A percentile compares a stretch with the other conserved stretches of the same genome.
phyloP scores from a whole-genome alignment of 2,113 vertebrate genomes.

The Rhagologus leucostigma region DNA sequence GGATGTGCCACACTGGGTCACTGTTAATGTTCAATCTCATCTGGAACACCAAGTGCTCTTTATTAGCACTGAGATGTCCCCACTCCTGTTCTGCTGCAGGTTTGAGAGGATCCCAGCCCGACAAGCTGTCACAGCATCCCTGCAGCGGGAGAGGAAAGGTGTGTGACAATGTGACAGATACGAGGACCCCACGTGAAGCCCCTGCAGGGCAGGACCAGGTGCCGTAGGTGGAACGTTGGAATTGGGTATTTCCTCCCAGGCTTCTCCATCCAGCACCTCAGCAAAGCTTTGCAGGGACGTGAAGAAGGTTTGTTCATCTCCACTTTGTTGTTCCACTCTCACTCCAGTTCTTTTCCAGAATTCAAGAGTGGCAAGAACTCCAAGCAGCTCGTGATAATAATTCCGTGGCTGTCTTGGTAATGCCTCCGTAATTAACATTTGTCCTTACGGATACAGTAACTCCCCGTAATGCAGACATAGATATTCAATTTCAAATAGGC shows the following conservation, averaged over 20 bases:
- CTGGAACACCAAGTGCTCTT: not conserved
- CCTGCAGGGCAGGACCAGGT: not conserved
- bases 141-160: not conserved
- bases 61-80: not conserved
- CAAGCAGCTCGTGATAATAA: not conserved
- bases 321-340: not conserved
- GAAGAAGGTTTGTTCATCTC: rapidly evolving
- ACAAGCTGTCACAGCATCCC: not conserved
- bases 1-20: not conserved
- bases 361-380: not conserved
- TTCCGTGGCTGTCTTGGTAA: not conserved
- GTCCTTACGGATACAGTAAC: not conserved
- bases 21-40: not conserved
- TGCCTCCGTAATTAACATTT: not conserved
- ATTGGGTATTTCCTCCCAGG: not conserved
- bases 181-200: not conserved
- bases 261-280: not conserved
- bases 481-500: not conserved
- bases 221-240: rapidly evolving
- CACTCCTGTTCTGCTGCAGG: not conserved
- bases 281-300: not conserved
- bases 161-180: not conserved
- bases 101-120: not conserved
- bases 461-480: not conserved
- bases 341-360: not conserved